A percentile compares a stretch with the other conserved stretches of the same genome.
phyloP scores from a whole-genome alignment of 1,140 invertebrate species.

The Zaprionus vittiger region DNA sequence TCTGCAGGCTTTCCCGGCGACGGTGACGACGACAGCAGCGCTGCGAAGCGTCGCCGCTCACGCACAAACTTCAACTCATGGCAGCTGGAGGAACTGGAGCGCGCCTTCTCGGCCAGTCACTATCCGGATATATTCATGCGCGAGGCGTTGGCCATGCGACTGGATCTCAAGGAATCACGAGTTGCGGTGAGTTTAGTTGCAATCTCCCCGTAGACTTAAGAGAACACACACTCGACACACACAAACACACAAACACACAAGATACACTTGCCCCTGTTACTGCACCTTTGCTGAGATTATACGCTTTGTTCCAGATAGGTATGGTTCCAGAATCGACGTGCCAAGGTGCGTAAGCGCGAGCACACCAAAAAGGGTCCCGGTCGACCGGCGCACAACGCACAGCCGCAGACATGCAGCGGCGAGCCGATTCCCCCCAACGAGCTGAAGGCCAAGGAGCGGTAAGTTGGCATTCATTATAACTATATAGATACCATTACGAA shows the following conservation, averaged over 20 bases:
- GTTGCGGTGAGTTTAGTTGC: slow-evolving; percentile 94
- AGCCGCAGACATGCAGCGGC: slow-evolving; percentile 98
- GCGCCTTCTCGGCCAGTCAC: slow-evolving; percentile 97
- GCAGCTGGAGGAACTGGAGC: slow-evolving; percentile 99
- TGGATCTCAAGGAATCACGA: slow-evolving; percentile 98
- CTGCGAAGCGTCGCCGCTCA: slow-evolving; percentile 92
- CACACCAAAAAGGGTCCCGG: slow-evolving; percentile 99
- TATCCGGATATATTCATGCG: slow-evolving; percentile 99
- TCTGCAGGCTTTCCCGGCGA: slow-evolving; percentile 80
- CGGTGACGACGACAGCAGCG: slow-evolving; percentile 84
- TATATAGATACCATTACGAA: no score
- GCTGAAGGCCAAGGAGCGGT: slow-evolving; percentile 93
- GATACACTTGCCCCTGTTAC: not conserved
- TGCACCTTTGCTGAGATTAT: slow-evolving; percentile 83
- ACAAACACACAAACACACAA: not conserved
- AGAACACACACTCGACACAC: not conserved
- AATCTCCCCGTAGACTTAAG: slow-evolving; percentile 6
- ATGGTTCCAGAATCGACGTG: slow-evolving; percentile 99
- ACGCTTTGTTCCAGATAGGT: slow-evolving; percentile 89
- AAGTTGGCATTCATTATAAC: slow-evolving; percentile 54
- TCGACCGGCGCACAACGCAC: slow-evolving; percentile 98
- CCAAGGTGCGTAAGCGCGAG: slow-evolving; percentile 99
- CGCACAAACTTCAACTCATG: slow-evolving; percentile 99
- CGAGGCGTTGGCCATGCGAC: slow-evolving; percentile 96
- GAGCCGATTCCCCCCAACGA: slow-evolving; percentile 98